These are phyloP conservation scores for Ellobius talpinus DNA, from an alignment of 2,113 vertebrate genomes.

Conservation along the genomic window DNA sequence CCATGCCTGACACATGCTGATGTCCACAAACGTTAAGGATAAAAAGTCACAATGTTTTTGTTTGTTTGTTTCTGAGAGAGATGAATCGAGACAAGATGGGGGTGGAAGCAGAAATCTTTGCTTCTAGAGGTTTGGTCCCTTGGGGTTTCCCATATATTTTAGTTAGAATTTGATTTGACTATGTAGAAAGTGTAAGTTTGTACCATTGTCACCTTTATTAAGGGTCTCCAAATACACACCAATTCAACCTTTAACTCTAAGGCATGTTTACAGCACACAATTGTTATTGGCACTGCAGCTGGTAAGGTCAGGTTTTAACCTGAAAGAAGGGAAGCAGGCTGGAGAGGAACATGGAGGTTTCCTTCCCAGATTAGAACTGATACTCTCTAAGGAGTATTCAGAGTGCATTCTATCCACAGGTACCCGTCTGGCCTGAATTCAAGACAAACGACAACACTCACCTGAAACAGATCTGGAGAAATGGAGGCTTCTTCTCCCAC, in stretches of 20 bases:
- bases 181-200: neutral
- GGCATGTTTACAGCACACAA: neutral
- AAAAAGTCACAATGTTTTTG: neutral
- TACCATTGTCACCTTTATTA: neutral
- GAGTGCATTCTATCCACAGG: neutral
- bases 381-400: neutral
- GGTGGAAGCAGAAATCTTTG: neutral
- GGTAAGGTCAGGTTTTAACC: neutral
- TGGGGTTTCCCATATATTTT: neutral
- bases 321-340: neutral
- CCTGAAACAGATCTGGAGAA: neutral
- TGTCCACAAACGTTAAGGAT: fast-evolving
- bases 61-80: neutral
- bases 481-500: neutral
- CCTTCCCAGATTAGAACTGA: fast-evolving
- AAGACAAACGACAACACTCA: neutral
- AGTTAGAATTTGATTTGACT: neutral
- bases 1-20: fast-evolving
- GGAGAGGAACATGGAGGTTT: neutral
- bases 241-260: neutral
- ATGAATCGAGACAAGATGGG: neutral
- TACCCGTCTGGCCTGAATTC: too few relatives aligned
- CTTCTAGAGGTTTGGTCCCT: neutral
- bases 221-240: neutral
- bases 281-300: fast-evolving